These are phyloP conservation scores for Petrocephalus zakoni DNA, from an alignment of 2,113 vertebrate genomes.

Conservation along the genomic window DNA sequence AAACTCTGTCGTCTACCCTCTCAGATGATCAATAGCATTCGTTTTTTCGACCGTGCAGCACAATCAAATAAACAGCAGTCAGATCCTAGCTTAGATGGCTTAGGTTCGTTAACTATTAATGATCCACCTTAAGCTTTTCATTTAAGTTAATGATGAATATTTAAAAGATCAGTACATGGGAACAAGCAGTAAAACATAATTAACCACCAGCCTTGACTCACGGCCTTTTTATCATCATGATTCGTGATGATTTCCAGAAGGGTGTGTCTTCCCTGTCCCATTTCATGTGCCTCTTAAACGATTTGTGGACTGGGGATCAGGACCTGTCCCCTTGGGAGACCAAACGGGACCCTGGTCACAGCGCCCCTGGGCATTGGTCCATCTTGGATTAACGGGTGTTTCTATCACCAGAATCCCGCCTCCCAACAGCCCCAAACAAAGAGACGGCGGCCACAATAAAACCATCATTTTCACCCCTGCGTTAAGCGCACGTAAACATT, in stretches of 20 bases:
- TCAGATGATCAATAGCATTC: not conserved
- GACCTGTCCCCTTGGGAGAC: not conserved
- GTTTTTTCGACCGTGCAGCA: not conserved
- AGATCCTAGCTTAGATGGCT: not conserved
- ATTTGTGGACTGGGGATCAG: not conserved
- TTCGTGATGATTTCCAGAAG: not conserved
- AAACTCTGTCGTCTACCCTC: not conserved
- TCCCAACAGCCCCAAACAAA: constrained; percentile 30
- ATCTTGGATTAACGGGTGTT: constrained; percentile 56
- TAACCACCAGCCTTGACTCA: not conserved
- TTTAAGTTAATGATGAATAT: not conserved
- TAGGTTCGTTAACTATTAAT: not conserved
- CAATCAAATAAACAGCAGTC: not conserved
- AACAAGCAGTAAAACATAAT: not conserved
- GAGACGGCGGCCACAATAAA: constrained; percentile 48
- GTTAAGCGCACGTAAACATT: constrained; percentile 54
- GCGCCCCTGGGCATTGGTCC: constrained; percentile 16
- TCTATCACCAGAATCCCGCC: constrained; percentile 38
- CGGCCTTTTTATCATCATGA: not conserved
- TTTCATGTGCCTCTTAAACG: not conserved
- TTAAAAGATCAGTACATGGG: not conserved
- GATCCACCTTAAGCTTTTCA: not conserved
- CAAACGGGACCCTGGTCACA: not conserved
- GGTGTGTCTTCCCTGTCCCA: not conserved
- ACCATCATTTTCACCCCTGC: constrained; percentile 52